Percentiles rank a stretch among this genome's conserved stretches.
Evolutionary conservation across 2,113 vertebrate species (phyloP).

Genomic region (Argyrosomus japonicus): DNA sequence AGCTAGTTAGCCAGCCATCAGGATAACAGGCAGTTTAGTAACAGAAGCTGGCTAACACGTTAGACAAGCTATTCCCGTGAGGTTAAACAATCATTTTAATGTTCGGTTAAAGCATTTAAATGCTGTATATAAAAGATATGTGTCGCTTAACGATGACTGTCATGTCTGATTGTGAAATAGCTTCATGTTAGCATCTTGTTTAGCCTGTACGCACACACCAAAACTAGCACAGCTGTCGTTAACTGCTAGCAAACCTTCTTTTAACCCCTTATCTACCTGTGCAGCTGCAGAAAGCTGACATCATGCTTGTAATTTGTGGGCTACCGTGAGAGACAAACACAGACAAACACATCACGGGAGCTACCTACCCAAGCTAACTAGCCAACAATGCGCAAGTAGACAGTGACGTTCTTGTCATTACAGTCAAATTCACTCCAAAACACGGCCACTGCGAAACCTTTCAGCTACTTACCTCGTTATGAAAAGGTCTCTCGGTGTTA

Average conservation of each 20-base stretch:
- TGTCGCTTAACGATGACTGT: not conserved
- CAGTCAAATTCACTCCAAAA: not conserved
- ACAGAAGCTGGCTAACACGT: not conserved
- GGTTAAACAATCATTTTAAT: not conserved
- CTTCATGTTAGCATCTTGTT: conserved; percentile 35
- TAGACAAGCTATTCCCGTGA: not conserved
- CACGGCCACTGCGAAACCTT: not conserved
- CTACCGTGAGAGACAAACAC: not conserved
- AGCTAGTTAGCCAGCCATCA: not conserved
- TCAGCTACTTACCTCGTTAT: conserved; percentile 63
- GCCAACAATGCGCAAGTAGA: conserved; percentile 52
- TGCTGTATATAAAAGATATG: not conserved
- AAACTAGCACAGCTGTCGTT: not conserved
- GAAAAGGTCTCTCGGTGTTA: conserved; percentile 17
- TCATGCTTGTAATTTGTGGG: not conserved
- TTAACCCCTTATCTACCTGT: not conserved
- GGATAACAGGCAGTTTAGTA: not conserved
- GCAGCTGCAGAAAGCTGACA: conserved; percentile 13
- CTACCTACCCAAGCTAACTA: conserved; percentile 56
- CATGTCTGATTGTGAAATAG: conserved; percentile 5
- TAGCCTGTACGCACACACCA: conserved; percentile 8
- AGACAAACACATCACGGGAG: conserved; percentile 7
- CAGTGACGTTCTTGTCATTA: conserved; percentile 29
- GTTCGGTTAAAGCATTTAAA: not conserved
- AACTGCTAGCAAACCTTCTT: too few species aligned